phyloP scores from a whole-genome alignment of 2,113 vertebrate genomes.

The Odontophorus gujanensis region DNA sequence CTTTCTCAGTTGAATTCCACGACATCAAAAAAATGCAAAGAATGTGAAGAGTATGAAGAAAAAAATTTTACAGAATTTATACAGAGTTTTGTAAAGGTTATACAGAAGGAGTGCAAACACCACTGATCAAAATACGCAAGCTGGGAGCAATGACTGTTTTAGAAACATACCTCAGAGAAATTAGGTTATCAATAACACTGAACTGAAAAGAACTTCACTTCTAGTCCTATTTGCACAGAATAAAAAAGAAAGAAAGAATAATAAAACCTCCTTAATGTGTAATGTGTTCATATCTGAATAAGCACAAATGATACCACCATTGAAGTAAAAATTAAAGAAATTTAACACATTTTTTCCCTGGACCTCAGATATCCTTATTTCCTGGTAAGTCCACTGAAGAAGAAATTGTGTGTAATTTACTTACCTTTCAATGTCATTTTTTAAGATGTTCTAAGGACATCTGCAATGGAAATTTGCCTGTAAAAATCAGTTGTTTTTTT shows the following conservation, averaged over 20 bases:
- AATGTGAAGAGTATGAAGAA: slow-evolving; percentile 83
- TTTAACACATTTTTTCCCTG: neutral
- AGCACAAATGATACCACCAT: neutral
- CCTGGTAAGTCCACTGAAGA: neutral
- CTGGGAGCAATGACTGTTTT: neutral
- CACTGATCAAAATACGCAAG: neutral
- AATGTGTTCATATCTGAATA: neutral
- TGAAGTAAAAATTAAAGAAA: neutral
- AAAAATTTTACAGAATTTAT: slow-evolving; percentile 76
- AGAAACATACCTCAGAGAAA: neutral
- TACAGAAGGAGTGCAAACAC: slow-evolving; percentile 51
- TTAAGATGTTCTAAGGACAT: neutral
- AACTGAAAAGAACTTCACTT: neutral
- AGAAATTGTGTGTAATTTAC: neutral
- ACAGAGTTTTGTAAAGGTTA: slow-evolving; percentile 61
- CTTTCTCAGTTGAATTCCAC: slow-evolving; percentile 60
- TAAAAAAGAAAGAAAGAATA: neutral
- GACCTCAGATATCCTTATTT: neutral
- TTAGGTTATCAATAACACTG: neutral
- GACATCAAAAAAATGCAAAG: slow-evolving; percentile 71
- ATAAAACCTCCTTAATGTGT: neutral
- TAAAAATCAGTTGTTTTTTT: neutral
- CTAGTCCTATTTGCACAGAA: neutral
- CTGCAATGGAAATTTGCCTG: neutral
- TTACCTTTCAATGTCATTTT: neutral